Base-by-base conservation (phyloP, 2,888 invertebrate genomes). In the Torymus tubicola region DNA sequence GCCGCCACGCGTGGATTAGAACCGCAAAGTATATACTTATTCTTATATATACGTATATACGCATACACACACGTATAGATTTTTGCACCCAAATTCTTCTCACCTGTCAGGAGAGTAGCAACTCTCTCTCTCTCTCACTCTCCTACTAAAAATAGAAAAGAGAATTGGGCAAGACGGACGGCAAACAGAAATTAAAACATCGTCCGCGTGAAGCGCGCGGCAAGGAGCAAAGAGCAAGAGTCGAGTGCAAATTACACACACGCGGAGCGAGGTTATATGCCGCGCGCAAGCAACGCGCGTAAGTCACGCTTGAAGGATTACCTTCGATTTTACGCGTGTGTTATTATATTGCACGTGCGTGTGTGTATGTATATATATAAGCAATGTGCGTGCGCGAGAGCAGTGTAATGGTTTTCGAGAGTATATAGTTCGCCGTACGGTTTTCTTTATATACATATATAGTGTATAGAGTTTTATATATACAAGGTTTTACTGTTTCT, bases 231-330 rank as follows among this genome's bases (percentile, higher is more conserved):
- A 75, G 50, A 60, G 52, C 31, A 18, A 53, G 52, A 42, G 42
- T 42, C 50, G 61, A 73, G 67, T 31, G 74, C 68, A 74, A 79
- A 69, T 79, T 68, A 79, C 69, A 69, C 74, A 57, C 53, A 31
- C 31, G 31, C 31, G 42, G 42, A 42, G 42, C 42, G 42, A 42
- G 42, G 42, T 42, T 42, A 42, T 42, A 42, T 42, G 42, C 14
- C n/a, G 55, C 18, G 55, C 64, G 77, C 64, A 57, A 13, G 16
- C 58, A 61, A 58, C 50, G 18, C 68, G 55, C 2, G 16, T 71
- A 18, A 60, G 70, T 71, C 70, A 60, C 70, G 70, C 70, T 60
- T 71, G 60, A 60, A 71, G 60, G 60, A 68, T 75, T 60, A 31
- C 58, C 65, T 68, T 52, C 65, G 67, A 75, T 75, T 68, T 57